These are phyloP conservation scores for Zapus hudsonius DNA, from an alignment of 2,113 vertebrate species.

Conservation along the genomic window DNA sequence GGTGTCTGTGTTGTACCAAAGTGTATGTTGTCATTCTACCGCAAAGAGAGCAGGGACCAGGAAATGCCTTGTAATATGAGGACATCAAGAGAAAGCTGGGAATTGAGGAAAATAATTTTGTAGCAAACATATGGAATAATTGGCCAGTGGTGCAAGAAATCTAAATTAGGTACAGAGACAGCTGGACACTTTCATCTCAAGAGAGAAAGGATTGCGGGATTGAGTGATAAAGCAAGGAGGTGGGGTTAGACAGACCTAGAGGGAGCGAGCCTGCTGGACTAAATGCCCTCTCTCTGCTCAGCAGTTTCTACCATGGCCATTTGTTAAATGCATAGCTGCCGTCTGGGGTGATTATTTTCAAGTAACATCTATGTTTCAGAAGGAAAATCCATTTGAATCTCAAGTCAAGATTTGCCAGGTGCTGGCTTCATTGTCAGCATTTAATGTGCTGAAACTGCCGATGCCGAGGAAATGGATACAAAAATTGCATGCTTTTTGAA, in stretches of 20 bases:
- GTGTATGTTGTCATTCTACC: background rate
- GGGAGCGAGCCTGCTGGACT: conserved; percentile 69
- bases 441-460: conserved; percentile 79
- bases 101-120: conserved; percentile 81
- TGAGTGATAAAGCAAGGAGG: conserved; percentile 78
- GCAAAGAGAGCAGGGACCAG: conserved; percentile 33
- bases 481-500: conserved; percentile 57
- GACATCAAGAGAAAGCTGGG: conserved; percentile 78
- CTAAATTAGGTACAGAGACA: conserved; percentile 85
- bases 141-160: conserved; percentile 84
- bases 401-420: conserved; percentile 80
- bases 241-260: conserved; percentile 77
- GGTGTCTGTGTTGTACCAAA: background rate
- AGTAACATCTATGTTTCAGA: conserved; percentile 80
- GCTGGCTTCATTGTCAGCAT: conserved; percentile 79
- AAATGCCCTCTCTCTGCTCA: conserved; percentile 79
- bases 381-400: conserved; percentile 83
- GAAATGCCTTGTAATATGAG: conserved; percentile 72
- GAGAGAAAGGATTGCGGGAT: conserved; percentile 82
- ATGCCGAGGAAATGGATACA: conserved; percentile 69
- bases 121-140: conserved; percentile 86
- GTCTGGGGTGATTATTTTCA: conserved; percentile 80
- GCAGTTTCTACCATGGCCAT: conserved; percentile 77
- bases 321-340: conserved; percentile 75
- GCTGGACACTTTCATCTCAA: conserved; percentile 84